Conservation (phyloP, 2,113 vertebrate genomes). For the Climacteris rufus region DNA sequence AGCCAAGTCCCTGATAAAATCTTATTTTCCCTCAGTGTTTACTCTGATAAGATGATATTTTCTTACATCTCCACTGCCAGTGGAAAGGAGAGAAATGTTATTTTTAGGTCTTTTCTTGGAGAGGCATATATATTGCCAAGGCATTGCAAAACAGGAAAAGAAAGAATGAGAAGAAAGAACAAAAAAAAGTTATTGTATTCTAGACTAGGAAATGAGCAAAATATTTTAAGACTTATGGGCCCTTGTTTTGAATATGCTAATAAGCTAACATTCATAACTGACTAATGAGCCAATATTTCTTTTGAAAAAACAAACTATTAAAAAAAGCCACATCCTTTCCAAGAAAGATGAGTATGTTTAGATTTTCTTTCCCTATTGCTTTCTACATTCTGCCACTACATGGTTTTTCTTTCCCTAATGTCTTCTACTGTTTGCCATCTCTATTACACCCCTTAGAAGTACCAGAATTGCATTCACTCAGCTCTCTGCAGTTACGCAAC, state of each 20-base stretch:
- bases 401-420: neutral
- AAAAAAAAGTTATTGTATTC: neutral
- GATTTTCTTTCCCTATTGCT: neutral
- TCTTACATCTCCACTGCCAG: slow-evolving; percentile 24
- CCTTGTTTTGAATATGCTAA: slow-evolving; percentile 34
- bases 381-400: neutral
- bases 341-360: neutral
- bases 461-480: neutral
- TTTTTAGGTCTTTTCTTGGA: neutral
- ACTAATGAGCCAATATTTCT: neutral
- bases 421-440: neutral
- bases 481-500: neutral
- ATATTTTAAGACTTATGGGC: neutral
- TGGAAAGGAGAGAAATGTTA: neutral
- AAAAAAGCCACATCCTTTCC: neutral
- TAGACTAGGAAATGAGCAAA: neutral
- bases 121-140: neutral
- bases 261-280: neutral
- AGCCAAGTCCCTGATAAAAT: slow-evolving; percentile 61
- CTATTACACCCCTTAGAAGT: neutral
- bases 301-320: neutral
- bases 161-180: neutral
- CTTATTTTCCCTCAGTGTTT: slow-evolving; percentile 32
- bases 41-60: slow-evolving; percentile 49
- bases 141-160: neutral